phyloP scores from a whole-genome alignment of 37 sponge, comb jelly and placozoan species.

The Spongilla lacustris region DNA sequence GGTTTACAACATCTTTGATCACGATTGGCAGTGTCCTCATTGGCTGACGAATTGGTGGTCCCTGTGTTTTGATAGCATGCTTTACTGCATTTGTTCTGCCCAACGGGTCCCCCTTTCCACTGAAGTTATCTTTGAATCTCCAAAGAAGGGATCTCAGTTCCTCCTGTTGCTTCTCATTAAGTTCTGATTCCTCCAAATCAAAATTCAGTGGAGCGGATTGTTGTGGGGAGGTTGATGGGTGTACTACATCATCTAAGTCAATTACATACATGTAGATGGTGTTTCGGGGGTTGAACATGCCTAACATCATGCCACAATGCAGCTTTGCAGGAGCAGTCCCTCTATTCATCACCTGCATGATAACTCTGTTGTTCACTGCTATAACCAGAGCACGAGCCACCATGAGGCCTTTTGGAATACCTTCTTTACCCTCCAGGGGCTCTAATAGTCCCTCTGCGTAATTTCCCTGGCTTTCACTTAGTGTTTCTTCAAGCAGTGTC shows the following conservation, averaged over 20 bases:
- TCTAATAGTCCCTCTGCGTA: conserved; percentile 13
- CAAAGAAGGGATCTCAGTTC: background rate
- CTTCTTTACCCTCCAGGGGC: background rate
- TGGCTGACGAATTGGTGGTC: conserved; percentile 22
- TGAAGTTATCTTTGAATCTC: background rate
- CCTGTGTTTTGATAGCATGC: conserved; percentile 2
- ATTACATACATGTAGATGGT: background rate
- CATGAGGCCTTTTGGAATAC: background rate
- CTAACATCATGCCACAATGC: background rate
- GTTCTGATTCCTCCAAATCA: background rate
- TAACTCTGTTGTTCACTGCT: background rate
- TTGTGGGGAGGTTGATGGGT: background rate
- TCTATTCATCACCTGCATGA: conserved; percentile 20
- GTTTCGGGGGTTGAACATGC: background rate
- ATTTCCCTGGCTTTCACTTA: background rate
- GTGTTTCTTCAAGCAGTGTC: background rate
- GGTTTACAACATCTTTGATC: background rate
- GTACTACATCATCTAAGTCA: background rate
- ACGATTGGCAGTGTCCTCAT: conserved; percentile 4
- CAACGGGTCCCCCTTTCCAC: background rate
- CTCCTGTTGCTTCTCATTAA: conserved; percentile 1
- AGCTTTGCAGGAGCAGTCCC: background rate
- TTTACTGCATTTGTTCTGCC: conserved; percentile 15
- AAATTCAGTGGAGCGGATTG: background rate
- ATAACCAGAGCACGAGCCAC: conserved; percentile 1